Evolutionary conservation across 2,888 invertebrate species (phyloP), one percentile per base, ranked within the genome.

Genomic region (Digitonthophagus gazella): DNA sequence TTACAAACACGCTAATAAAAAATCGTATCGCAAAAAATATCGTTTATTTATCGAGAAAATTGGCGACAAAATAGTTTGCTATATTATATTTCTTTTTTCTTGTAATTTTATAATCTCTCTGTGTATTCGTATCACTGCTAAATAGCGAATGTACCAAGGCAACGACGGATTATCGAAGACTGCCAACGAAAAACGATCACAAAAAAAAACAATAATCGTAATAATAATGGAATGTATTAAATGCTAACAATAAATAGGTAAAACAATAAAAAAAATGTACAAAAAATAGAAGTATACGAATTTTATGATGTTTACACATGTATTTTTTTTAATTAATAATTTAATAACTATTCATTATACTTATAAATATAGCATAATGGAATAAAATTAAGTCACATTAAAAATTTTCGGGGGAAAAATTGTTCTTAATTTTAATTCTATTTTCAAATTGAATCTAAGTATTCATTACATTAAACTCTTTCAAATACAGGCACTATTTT

Each of bases 111-210:
- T 61, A 65, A 65, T 18, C 56, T 44, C 56, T 15, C 22, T 55
- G 8, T 44, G 28, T 55, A 58, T 16, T 11, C 44, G 15, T 67
- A 58, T 61, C 61, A 44, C 65, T 44, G 65, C 55, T 65, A 64
- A 28, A 61, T 55, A 69, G 58, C 20, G 61, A 65, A 67, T 65
- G 67, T 64, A 61, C 28, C 28, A 70, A 70, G 70, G 70, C 70
- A 70, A 70, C 70, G 56, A 70, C 57, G 65, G 67, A 65, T 56
- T 65, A 28, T 65, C 56, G 55, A 16, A 5, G 20, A 18, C 18
- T 19, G 20, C 61, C 61, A 61, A 61, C 14, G 61, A 20, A 14
- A 44, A 44, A 44, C 28, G 28, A 44, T 2, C 28, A 44, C 61
- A 61, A 61, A 14, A 61, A 61, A n/a, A 61, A 18, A 61, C 18